These are phyloP conservation scores for Montipora capricornis DNA, from an alignment of 64 coral and sea anemone species.

Conservation along the genomic window DNA sequence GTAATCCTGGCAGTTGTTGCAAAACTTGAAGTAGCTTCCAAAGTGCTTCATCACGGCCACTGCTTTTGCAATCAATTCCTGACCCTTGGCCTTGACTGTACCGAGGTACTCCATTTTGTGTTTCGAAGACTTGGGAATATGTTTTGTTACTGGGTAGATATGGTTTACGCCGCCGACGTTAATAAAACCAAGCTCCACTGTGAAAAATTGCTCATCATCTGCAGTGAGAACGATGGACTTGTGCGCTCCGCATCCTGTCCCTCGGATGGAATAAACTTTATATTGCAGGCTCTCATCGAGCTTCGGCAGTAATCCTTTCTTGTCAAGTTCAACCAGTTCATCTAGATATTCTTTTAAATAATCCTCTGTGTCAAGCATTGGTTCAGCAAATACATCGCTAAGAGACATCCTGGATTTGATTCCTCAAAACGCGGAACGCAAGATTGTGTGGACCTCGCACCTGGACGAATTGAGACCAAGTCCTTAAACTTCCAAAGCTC, in stretches of 20 bases:
- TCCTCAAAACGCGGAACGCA: too few relatives aligned
- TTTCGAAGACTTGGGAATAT: not conserved
- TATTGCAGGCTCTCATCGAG: not conserved
- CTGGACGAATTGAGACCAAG: too few relatives aligned
- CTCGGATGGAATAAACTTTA: slow-evolving; percentile 51
- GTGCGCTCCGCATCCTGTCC: slow-evolving; percentile 9
- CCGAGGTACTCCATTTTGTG: slow-evolving; percentile 46
- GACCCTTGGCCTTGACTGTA: slow-evolving; percentile 16
- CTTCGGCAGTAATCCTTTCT: slow-evolving; percentile 33
- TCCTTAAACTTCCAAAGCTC: too few relatives aligned
- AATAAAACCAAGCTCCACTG: slow-evolving; percentile 69
- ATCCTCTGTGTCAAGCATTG: slow-evolving; percentile 25
- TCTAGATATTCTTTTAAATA: slow-evolving; percentile 4
- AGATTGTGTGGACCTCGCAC: too few relatives aligned
- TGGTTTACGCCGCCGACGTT: not conserved
- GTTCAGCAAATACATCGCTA: slow-evolving; percentile 24
- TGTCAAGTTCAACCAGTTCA: slow-evolving; percentile 18
- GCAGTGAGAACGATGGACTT: slow-evolving; percentile 70
- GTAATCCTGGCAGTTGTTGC: slow-evolving; percentile 84
- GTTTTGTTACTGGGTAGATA: slow-evolving; percentile 16
- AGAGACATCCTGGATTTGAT: not conserved
- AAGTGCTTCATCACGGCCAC: slow-evolving; percentile 64
- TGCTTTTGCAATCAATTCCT: slow-evolving; percentile 55
- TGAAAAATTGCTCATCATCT: slow-evolving; percentile 35
- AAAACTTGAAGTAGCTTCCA: slow-evolving; percentile 79